Conservation (phyloP, 2,113 vertebrate species). For the Mesocricetus auratus region DNA sequence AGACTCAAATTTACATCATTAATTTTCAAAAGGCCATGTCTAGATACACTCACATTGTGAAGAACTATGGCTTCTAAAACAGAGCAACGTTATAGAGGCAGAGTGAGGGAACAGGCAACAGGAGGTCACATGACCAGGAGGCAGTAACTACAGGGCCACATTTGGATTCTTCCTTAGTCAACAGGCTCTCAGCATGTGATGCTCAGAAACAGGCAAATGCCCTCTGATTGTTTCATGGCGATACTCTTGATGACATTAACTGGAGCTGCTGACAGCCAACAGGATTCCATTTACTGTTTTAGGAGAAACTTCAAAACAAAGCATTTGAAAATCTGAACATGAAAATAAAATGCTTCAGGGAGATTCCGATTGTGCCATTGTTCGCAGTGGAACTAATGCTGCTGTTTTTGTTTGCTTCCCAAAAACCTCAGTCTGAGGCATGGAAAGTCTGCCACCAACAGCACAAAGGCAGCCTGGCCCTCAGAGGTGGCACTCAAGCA, state of each 20-base stretch:
- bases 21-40: not conserved
- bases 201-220: not conserved
- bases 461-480: no score
- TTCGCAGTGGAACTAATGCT: not conserved
- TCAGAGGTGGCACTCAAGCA: not conserved
- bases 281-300: not conserved
- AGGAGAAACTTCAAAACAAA: slow-evolving; percentile 1
- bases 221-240: not conserved
- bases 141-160: not conserved
- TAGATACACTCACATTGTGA: not conserved
- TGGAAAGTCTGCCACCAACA: not conserved
- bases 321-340: not conserved
- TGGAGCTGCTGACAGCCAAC: not conserved
- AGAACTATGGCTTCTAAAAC: not conserved
- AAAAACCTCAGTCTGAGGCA: no score
- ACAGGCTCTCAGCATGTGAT: not conserved
- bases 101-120: slow-evolving; percentile 40
- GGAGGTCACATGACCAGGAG: not conserved
- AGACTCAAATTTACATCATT: not conserved
- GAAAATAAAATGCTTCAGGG: not conserved
- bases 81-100: slow-evolving; percentile 66
- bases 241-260: not conserved
- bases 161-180: not conserved
- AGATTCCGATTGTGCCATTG: not conserved
- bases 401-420: not conserved